A percentile compares a stretch with the other conserved stretches of the same genome.
Evolutionary conservation across 2,113 vertebrate genomes (phyloP).

Genomic region (Formicarius rufipectus): DNA sequence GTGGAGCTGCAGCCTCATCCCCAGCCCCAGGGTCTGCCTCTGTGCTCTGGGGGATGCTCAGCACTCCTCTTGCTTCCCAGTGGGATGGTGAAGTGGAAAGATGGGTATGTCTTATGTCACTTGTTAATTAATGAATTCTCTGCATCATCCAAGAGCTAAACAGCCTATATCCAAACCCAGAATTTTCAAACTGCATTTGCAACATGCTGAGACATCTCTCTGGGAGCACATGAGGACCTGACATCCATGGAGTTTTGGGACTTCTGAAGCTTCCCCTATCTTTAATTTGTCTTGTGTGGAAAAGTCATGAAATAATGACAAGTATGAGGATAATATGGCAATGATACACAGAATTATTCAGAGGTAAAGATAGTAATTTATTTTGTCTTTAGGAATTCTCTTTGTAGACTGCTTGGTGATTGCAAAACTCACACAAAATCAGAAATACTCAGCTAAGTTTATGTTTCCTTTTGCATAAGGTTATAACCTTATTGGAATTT

Average conservation of each 20-base stretch:
- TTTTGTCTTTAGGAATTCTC: background rate
- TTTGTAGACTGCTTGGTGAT: background rate
- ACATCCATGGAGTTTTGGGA: background rate
- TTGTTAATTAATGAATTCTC: slow-evolving; percentile 32
- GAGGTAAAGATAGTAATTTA: background rate
- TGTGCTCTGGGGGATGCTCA: background rate
- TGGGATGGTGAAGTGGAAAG: background rate
- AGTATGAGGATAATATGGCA: background rate
- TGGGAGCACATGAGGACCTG: background rate
- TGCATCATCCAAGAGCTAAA: background rate
- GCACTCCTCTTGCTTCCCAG: background rate
- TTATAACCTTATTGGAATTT: background rate
- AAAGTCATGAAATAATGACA: background rate
- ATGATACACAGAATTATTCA: background rate
- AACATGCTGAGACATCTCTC: slow-evolving; percentile 6
- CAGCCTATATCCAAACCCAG: slow-evolving; percentile 7
- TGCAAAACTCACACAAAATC: background rate
- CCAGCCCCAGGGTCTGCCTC: background rate
- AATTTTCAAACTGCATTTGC: slow-evolving; percentile 18
- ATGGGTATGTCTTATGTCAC: background rate
- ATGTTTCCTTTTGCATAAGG: background rate
- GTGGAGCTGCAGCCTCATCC: background rate
- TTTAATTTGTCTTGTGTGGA: background rate
- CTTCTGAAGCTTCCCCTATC: background rate
- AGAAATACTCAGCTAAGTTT: background rate